Conservation (phyloP, 2,888 invertebrate species). For the Drosophila paracracens region DNA sequence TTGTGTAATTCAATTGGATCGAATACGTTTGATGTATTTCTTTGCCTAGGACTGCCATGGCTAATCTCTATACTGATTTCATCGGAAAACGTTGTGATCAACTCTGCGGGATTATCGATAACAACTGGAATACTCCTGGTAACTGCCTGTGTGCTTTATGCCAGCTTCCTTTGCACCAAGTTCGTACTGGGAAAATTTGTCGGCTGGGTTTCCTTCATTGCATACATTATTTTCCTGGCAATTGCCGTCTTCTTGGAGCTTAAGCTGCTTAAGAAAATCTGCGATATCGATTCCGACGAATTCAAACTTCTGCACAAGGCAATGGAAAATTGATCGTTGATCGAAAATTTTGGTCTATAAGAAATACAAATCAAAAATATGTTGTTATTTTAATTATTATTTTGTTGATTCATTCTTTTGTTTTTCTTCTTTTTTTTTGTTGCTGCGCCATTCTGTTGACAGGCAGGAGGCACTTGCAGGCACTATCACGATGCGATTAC, state of each 20-base stretch:
- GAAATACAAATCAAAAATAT: neutral
- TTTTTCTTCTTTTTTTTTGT: no score
- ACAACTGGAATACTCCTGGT: conserved; percentile 93
- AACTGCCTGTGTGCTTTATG: conserved; percentile 92
- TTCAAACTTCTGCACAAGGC: conserved; percentile 3
- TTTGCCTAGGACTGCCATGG: conserved; percentile 94
- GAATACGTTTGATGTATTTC: conserved; percentile 94
- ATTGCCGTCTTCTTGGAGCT: conserved; percentile 82
- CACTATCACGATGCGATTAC: conserved; percentile 5
- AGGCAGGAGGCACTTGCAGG: neutral
- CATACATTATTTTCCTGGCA: conserved; percentile 93
- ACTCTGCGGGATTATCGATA: conserved; percentile 93
- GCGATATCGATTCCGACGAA: conserved; percentile 49
- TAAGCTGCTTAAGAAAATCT: neutral
- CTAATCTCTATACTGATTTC: conserved; percentile 91
- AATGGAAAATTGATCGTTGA: neutral
- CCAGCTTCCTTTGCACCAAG: conserved; percentile 90
- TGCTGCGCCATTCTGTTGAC: neutral
- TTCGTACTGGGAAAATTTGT: conserved; percentile 93
- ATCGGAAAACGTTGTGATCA: conserved; percentile 90
- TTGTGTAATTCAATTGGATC: conserved; percentile 95
- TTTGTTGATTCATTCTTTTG: no score
- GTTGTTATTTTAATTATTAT: neutral
- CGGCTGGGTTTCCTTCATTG: conserved; percentile 91
- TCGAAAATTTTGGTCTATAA: neutral